Conservation (phyloP, 2,797 vertebrate genomes). For the Cetoscarus ocellatus region DNA sequence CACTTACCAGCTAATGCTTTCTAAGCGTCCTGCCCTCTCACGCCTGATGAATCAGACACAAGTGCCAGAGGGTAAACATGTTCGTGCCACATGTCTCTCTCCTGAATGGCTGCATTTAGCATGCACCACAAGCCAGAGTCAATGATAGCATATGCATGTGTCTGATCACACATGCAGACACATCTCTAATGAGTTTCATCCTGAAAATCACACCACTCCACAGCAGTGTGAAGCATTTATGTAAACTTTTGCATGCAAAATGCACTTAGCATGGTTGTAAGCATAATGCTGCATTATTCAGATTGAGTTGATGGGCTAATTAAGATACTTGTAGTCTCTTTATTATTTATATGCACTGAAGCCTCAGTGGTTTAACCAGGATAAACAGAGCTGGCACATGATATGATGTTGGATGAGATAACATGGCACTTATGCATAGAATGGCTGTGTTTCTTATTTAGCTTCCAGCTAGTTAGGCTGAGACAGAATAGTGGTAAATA, state of each 20-base stretch:
- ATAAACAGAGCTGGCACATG: conserved; percentile 77
- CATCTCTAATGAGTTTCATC: conserved; percentile 68
- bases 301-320: conserved; percentile 71
- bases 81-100: conserved; percentile 62
- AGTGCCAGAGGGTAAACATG: conserved; percentile 78
- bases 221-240: conserved; percentile 73
- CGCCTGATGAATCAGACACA: conserved; percentile 70
- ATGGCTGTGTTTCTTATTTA: conserved; percentile 64
- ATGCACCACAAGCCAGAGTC: conserved; percentile 65
- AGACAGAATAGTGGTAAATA: conserved; percentile 38
- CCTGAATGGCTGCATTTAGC: conserved; percentile 67
- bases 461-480: conserved; percentile 49
- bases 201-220: conserved; percentile 70
- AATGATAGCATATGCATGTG: conserved; percentile 52
- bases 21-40: conserved; percentile 52
- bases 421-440: conserved; percentile 65
- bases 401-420: conserved; percentile 63
- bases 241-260: conserved; percentile 76
- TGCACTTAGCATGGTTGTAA: conserved; percentile 66
- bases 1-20: conserved; percentile 54
- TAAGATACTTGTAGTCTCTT: conserved; percentile 77
- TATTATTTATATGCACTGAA: conserved; percentile 83
- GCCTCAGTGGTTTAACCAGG: conserved; percentile 51
- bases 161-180: conserved; percentile 67
- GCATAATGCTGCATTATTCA: conserved; percentile 82